A percentile compares a stretch with the other conserved stretches of the same genome.
Evolutionary conservation across 1,140 invertebrate genomes (phyloP).

Genomic region (Ephestia elutella): DNA sequence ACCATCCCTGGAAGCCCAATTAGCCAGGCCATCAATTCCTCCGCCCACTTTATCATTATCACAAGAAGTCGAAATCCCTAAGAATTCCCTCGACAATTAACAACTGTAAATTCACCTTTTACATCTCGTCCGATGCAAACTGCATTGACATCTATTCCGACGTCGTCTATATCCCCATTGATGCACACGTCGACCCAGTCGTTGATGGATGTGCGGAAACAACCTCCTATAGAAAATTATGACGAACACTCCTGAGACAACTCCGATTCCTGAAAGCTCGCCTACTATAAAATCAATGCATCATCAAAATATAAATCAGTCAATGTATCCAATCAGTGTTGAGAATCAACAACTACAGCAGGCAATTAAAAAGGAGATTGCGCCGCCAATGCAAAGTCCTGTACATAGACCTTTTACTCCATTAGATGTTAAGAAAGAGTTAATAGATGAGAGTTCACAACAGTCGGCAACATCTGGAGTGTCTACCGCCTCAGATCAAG

Average conservation of each 20-base stretch:
- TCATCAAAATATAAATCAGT: too few species aligned
- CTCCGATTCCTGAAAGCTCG: constrained; percentile 60
- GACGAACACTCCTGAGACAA: constrained; percentile 62
- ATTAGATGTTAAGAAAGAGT: constrained; percentile 77
- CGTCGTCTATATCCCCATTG: constrained; percentile 55
- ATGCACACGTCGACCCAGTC: constrained; percentile 68
- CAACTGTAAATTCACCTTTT: constrained; percentile 58
- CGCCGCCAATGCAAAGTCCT: constrained; percentile 71
- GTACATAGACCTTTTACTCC: constrained; percentile 68
- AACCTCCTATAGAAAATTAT: constrained; percentile 58
- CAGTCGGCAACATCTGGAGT: constrained; percentile 73
- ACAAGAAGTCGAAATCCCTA: constrained; percentile 74
- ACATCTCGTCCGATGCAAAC: constrained; percentile 55
- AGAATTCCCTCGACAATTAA: constrained; percentile 70
- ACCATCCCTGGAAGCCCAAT: constrained; percentile 82
- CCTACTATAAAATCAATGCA: constrained; percentile 60
- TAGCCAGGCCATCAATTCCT: constrained; percentile 81
- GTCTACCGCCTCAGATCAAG: constrained; percentile 76
- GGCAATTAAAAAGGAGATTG: constrained; percentile 73
- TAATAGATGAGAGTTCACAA: constrained; percentile 77
- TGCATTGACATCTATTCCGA: constrained; percentile 47
- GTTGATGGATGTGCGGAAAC: constrained; percentile 69
- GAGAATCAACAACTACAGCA: constrained; percentile 58
- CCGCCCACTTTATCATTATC: constrained; percentile 69
- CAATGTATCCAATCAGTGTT: constrained; percentile 53